Percentiles rank a stretch among this genome's conserved stretches.
Evolutionary conservation across 2,113 vertebrate genomes (phyloP).

Genomic region (Nestor notabilis): DNA sequence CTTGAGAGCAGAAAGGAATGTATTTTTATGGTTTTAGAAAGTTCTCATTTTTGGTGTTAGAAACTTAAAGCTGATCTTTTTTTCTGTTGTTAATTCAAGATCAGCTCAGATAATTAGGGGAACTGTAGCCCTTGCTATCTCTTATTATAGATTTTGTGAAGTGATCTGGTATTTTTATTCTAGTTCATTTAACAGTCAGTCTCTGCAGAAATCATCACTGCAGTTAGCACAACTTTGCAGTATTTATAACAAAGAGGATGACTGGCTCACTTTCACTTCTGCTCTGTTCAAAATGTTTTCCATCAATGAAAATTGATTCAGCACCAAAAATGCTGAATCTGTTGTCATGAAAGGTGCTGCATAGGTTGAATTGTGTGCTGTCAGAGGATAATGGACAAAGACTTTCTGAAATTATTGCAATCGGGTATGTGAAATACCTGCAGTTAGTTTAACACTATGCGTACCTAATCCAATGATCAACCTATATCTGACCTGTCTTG

Average conservation of each 20-base stretch:
- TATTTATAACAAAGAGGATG: neutral
- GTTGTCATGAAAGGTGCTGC: neutral
- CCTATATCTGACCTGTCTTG: neutral
- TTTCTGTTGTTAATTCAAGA: neutral
- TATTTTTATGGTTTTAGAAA: neutral
- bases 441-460: rapidly evolving
- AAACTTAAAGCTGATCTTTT: neutral
- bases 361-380: neutral
- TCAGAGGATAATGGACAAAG: neutral
- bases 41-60: neutral
- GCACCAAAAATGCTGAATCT: neutral
- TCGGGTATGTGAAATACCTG: neutral
- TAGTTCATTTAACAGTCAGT: neutral
- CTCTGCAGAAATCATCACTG: neutral
- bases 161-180: neutral
- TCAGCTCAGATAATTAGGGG: neutral
- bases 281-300: neutral
- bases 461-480: neutral
- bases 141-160: neutral
- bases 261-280: neutral
- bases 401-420: neutral
- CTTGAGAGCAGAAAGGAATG: neutral
- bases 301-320: neutral
- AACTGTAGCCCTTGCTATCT: neutral
- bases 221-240: neutral